These are phyloP conservation scores for Diachasmimorpha longicaudata DNA, from an alignment of 1,140 invertebrate genomes.

Conservation along the genomic window DNA sequence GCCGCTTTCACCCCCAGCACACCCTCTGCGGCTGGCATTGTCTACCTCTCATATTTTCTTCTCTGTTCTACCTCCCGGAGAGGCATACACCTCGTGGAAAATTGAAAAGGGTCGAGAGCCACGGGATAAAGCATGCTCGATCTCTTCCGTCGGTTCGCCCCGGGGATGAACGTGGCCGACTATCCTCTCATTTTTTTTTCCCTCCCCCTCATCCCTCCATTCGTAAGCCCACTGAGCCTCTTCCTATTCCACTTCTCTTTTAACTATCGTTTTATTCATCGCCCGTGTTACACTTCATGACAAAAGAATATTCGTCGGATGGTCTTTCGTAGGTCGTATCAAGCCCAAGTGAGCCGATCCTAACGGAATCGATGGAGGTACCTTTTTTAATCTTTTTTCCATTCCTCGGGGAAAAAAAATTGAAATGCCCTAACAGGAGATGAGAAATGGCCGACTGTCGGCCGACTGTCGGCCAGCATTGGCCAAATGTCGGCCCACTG, in stretches of 20 bases:
- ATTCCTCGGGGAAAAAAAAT: not conserved
- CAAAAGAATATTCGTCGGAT: not conserved
- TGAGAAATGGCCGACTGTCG: no score
- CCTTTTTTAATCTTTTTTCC: not conserved
- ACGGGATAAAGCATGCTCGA: conserved; percentile 15
- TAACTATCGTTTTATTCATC: conserved; percentile 22
- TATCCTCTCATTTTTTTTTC: not conserved
- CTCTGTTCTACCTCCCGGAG: not conserved
- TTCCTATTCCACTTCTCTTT: not conserved
- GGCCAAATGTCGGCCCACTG: no score
- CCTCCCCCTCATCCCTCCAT: not conserved
- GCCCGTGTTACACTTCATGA: not conserved
- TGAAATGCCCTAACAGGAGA: not conserved
- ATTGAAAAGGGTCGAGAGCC: conserved; percentile 23
- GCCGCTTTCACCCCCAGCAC: not conserved
- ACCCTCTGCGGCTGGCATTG: not conserved
- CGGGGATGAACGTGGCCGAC: not conserved
- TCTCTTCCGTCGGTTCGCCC: not conserved
- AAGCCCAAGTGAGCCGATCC: not conserved
- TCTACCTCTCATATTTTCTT: not conserved
- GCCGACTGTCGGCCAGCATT: no score
- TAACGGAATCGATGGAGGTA: not conserved
- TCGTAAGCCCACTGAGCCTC: not conserved
- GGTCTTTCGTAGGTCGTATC: not conserved
- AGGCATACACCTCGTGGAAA: not conserved